Evolutionary conservation across 2,113 vertebrate genomes (phyloP).

Genomic region (Nesogale talazaci): DNA sequence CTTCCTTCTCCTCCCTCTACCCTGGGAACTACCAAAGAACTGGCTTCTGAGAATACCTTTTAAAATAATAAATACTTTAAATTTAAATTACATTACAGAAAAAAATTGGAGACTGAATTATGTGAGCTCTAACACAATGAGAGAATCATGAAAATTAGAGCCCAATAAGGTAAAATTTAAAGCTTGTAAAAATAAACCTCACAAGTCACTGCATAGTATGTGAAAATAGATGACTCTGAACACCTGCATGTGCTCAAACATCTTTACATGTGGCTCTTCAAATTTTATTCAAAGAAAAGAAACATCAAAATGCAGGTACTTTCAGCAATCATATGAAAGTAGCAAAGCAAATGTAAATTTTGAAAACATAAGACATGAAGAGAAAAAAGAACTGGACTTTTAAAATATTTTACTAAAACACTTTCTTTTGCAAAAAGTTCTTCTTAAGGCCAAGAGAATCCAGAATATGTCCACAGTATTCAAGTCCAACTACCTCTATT

Average conservation of each 20-base stretch:
- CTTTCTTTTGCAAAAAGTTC: neutral
- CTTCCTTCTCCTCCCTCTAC: neutral
- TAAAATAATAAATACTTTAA: neutral
- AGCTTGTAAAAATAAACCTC: neutral
- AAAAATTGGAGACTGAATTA: neutral
- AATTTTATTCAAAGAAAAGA: neutral
- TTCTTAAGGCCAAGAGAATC: neutral
- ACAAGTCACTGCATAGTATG: neutral
- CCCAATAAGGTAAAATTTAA: neutral
- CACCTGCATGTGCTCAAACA: neutral
- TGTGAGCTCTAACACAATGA: neutral
- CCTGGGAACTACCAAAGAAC: neutral
- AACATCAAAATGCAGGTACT: neutral
- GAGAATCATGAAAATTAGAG: neutral
- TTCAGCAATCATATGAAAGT: neutral
- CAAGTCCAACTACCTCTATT: no score
- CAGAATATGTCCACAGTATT: neutral
- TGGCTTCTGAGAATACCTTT: neutral
- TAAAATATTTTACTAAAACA: neutral
- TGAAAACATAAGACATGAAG: neutral
- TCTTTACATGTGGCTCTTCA: neutral
- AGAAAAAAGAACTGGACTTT: neutral
- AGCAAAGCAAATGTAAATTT: neutral
- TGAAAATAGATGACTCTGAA: neutral
- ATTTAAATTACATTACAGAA: neutral